Evolutionary conservation across 35 echinoderm and acorn worm genomes (phyloP).

Genomic region (Ophioderma brevispina): DNA sequence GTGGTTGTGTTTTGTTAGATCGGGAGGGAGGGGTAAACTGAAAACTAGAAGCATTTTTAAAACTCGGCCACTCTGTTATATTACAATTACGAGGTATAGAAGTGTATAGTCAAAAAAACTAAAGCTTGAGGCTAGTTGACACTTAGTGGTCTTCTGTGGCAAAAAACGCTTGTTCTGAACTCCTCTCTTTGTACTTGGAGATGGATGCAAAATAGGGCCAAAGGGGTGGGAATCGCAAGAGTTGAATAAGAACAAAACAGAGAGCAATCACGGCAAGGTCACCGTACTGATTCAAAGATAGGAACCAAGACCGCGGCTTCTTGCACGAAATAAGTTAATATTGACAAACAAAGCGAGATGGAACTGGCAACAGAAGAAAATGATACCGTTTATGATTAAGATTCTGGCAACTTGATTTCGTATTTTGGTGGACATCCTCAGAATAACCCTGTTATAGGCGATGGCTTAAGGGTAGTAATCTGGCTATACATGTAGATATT

Average conservation of each 20-base stretch:
- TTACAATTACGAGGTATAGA: no score
- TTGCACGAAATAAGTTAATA: neutral
- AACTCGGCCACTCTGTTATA: no score
- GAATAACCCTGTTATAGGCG: neutral
- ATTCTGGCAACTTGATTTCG: constrained; percentile 8
- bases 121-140: no score
- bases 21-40: no score
- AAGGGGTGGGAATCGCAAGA: constrained; percentile 1
- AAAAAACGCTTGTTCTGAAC: neutral
- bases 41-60: no score
- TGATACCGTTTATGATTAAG: constrained; percentile 2
- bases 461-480: neutral
- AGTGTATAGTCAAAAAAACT: no score
- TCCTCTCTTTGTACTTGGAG: neutral
- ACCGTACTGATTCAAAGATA: neutral
- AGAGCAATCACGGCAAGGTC: neutral
- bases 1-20: no score
- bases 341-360: neutral
- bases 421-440: neutral
- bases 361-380: constrained; percentile 26
- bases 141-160: no score
- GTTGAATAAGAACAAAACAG: neutral
- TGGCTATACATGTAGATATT: neutral
- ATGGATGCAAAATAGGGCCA: neutral
- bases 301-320: neutral